These are phyloP conservation scores for Rhinatrema bivittatum DNA, from an alignment of 2,797 vertebrate species.

Conservation along the genomic window DNA sequence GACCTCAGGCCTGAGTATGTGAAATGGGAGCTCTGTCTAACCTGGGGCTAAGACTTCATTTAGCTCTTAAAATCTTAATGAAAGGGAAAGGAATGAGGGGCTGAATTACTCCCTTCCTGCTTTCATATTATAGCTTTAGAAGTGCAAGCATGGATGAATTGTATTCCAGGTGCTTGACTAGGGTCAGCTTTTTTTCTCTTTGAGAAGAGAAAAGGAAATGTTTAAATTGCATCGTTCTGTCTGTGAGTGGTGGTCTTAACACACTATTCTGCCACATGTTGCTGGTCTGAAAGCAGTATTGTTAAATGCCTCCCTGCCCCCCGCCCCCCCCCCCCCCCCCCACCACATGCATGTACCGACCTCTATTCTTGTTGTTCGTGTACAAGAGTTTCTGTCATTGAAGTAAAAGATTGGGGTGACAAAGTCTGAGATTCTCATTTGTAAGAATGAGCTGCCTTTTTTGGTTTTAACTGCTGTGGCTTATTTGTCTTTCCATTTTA, in stretches of 20 bases:
- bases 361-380: no score
- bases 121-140: not conserved
- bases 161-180: constrained; percentile 11
- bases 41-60: fast-evolving
- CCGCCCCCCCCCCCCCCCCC: no score
- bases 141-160: not conserved
- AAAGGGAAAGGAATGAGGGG: not conserved
- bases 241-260: constrained; percentile 31
- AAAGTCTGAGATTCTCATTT: no score
- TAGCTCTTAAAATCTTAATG: not conserved
- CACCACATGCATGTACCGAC: no score
- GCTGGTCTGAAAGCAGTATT: no score
- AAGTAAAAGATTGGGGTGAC: no score
- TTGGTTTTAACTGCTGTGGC: no score
- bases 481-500: no score
- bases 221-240: constrained; percentile 24
- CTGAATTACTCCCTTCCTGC: not conserved
- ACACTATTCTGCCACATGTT: constrained; percentile 6
- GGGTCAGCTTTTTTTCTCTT: no score
- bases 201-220: constrained; percentile 40
- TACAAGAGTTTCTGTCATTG: no score
- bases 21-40: fast-evolving
- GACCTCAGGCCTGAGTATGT: not conserved
- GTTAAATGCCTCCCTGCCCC: no score
- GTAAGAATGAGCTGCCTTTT: no score